These are phyloP conservation scores for Drosophila neoperkinsi DNA, from an alignment of 2,888 invertebrate genomes.

Conservation along the genomic window DNA sequence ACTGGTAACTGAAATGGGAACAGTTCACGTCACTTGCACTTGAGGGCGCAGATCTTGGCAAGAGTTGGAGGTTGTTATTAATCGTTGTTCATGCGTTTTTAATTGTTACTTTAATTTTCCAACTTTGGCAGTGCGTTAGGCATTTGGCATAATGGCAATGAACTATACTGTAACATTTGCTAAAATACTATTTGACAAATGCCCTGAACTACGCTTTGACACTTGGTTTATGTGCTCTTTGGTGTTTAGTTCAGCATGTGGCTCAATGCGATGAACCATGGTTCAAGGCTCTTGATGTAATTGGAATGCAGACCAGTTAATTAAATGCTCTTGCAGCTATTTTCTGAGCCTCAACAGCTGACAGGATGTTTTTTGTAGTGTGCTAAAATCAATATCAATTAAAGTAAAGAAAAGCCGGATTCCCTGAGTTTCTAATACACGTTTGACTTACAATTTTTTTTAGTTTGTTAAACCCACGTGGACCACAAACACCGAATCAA, in stretches of 20 bases:
- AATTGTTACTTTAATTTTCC: slow-evolving; percentile 26
- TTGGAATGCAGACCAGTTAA: neutral
- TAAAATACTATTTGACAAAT: slow-evolving; percentile 56
- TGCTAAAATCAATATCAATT: neutral
- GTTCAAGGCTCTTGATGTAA: slow-evolving; percentile 64
- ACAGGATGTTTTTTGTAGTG: neutral
- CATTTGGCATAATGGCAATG: slow-evolving; percentile 68
- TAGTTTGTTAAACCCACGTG: neutral
- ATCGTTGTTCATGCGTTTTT: slow-evolving; percentile 29
- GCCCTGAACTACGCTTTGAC: slow-evolving; percentile 45
- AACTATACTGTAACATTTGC: slow-evolving; percentile 51
- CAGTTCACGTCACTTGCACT: slow-evolving; percentile 49
- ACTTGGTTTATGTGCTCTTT: slow-evolving; percentile 22
- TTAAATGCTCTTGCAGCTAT: neutral
- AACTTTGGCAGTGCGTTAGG: slow-evolving; percentile 28
- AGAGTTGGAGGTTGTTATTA: slow-evolving; percentile 28
- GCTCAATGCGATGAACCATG: slow-evolving; percentile 15
- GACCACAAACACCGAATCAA: neutral
- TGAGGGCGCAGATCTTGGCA: slow-evolving; percentile 21
- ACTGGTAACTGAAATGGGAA: slow-evolving; percentile 38
- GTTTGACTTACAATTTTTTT: neutral
- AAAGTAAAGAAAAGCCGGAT: neutral
- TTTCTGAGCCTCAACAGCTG: neutral
- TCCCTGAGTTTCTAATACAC: accelerated
- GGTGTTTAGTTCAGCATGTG: slow-evolving; percentile 28